Conservation (phyloP, 2,797 vertebrate species). For the Spinus pinus region DNA sequence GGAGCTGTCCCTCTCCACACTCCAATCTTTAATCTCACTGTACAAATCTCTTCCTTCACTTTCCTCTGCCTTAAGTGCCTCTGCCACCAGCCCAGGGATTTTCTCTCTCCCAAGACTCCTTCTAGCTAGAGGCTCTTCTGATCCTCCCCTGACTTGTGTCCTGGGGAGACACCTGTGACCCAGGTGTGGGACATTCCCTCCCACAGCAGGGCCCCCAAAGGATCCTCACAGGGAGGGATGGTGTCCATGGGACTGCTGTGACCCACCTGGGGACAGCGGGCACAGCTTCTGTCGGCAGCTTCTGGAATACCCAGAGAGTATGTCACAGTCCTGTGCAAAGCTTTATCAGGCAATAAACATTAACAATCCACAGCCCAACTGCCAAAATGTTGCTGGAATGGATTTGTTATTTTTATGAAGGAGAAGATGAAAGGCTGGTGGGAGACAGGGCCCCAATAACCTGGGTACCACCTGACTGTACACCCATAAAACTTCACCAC, state of each 20-base stretch:
- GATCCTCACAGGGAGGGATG: background rate
- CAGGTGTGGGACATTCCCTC: background rate
- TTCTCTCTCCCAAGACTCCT: background rate
- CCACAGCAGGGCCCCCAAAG: background rate
- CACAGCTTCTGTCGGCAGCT: background rate
- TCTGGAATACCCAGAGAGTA: background rate
- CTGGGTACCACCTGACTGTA: background rate
- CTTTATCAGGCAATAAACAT: background rate
- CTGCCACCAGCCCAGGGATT: background rate
- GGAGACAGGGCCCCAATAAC: background rate
- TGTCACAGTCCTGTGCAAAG: background rate
- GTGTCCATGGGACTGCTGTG: background rate
- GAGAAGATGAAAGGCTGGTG: background rate
- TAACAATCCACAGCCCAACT: background rate
- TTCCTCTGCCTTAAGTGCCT: background rate
- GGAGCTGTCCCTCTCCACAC: background rate
- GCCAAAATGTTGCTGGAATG: background rate
- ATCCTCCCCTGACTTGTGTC: background rate
- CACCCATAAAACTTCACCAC: background rate
- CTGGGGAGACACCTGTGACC: background rate
- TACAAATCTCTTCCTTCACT: background rate
- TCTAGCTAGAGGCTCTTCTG: background rate
- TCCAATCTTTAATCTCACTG: background rate
- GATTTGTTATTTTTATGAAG: background rate
- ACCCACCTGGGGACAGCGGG: background rate